A percentile compares a stretch with the other conserved stretches of the same genome.
phyloP scores from a whole-genome alignment of 35 echinoderm and acorn worm species.

The Heliocidaris erythrogramma region DNA sequence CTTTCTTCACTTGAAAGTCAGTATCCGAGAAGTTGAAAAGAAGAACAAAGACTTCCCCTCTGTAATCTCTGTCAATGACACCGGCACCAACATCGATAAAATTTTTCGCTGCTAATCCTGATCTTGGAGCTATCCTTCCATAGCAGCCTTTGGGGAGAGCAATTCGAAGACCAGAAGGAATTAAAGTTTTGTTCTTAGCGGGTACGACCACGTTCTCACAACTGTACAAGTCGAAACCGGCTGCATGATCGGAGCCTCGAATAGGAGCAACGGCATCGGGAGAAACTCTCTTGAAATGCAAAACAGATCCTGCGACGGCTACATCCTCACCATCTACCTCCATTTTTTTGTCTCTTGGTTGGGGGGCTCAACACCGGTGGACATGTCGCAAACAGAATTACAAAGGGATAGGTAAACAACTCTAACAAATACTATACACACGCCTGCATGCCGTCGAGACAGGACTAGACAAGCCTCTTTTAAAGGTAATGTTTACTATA shows the following conservation, averaged over 20 bases:
- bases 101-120: conserved; percentile 76
- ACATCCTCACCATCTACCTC: no score
- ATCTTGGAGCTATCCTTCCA: conserved; percentile 86
- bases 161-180: conserved; percentile 61
- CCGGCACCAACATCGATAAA: conserved; percentile 99
- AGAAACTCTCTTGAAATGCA: conserved; percentile 50
- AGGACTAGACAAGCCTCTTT: no score
- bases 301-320: neutral
- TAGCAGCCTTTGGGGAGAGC: conserved; percentile 81
- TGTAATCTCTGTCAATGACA: conserved; percentile 94
- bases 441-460: no score
- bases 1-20: conserved; percentile 80
- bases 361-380: neutral
- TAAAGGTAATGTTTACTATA: no score
- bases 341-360: neutral
- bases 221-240: conserved; percentile 72
- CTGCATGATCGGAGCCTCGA: conserved; percentile 52
- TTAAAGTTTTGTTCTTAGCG: conserved; percentile 28
- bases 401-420: no score
- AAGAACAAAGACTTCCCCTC: conserved; percentile 73
- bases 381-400: neutral
- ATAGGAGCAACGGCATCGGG: conserved; percentile 40
- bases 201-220: conserved; percentile 51
- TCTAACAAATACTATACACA: no score
- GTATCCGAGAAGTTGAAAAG: conserved; percentile 78